These are phyloP conservation scores for Antigone vipio DNA, from an alignment of 2,113 vertebrate species.

Conservation along the genomic window DNA sequence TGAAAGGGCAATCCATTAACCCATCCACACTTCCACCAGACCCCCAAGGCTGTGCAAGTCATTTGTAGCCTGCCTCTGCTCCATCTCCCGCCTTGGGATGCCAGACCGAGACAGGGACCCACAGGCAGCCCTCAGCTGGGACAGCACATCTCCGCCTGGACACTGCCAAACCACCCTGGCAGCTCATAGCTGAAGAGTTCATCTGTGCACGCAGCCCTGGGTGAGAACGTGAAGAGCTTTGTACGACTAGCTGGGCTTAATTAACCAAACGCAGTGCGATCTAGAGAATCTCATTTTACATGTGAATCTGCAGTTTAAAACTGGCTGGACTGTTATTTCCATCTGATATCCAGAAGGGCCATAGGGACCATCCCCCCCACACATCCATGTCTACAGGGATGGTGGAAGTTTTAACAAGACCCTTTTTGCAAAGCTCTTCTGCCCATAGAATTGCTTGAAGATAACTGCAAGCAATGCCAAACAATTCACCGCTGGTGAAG, in stretches of 20 bases:
- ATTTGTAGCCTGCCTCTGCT: background rate
- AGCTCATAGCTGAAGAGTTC: background rate
- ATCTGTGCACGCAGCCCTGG: background rate
- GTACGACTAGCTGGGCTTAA: background rate
- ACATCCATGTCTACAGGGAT: background rate
- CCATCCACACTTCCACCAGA: background rate
- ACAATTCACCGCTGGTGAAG: background rate
- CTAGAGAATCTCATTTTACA: background rate
- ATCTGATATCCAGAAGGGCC: background rate
- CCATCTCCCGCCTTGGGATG: background rate
- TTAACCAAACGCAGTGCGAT: background rate
- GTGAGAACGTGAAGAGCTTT: background rate
- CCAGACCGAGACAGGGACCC: background rate
- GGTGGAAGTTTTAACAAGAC: background rate
- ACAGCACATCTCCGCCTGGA: background rate
- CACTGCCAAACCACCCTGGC: background rate
- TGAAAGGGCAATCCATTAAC: constrained; percentile 50
- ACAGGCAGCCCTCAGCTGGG: background rate
- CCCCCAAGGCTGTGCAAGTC: background rate
- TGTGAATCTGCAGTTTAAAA: background rate
- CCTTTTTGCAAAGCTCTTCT: background rate
- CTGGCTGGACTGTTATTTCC: background rate
- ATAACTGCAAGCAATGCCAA: background rate
- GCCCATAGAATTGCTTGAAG: background rate
- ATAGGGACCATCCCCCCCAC: background rate